Base-by-base conservation (phyloP, 30 jellyfish, hydroid and myxozoan genomes). In the Morbakka virulenta region DNA sequence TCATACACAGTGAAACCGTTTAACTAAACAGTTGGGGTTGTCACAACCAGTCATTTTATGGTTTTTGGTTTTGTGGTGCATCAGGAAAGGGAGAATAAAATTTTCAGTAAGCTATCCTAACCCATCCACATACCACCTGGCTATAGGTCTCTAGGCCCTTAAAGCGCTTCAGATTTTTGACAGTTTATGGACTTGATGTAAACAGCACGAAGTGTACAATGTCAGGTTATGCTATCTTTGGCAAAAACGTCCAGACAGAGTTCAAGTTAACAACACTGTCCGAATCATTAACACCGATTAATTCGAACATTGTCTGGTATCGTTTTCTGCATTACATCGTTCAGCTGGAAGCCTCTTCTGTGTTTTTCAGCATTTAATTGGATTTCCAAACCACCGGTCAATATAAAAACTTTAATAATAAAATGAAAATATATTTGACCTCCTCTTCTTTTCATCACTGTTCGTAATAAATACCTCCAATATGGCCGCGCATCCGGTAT, bases 41-140 rank as follows among this genome's bases (percentile, higher is more conserved):
- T 53, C 69, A 53, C 69, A 53, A 6, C 69, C 69, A 53, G 25
- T 53, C 69, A 53, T 53, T n/a, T 53, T n/a, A n/a, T n/a, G n/a
- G n/a, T n/a, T n/a, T n/a, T n/a, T n/a, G n/a, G n/a, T n/a, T n/a
- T n/a, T n/a, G n/a, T n/a, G n/a, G n/a, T n/a, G n/a, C n/a, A 53
- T 53, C 25, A n/a, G 69, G 69, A 28, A 53, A 53, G 25, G 4
- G 23, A 20, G 69, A 53, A 32, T 53, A 53, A 53, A 53, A 53
- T 53, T n/a, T 53, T 20, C 69, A n/a, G n/a, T n/a, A n/a, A n/a
- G n/a, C n/a, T n/a, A n/a, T n/a, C n/a, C 76, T 28, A 48, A 79
- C 85, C 91, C 91, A 79, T 32, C 91, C 84, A 64, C 91, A 62
- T 2, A 79, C 77, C 79, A 79, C 31, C 76, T 79, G 84, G 76